A percentile compares a stretch with the other conserved stretches of the same genome.
These are phyloP conservation scores for Anableps anableps DNA, from an alignment of 2,797 vertebrate species.

Conservation along the genomic window DNA sequence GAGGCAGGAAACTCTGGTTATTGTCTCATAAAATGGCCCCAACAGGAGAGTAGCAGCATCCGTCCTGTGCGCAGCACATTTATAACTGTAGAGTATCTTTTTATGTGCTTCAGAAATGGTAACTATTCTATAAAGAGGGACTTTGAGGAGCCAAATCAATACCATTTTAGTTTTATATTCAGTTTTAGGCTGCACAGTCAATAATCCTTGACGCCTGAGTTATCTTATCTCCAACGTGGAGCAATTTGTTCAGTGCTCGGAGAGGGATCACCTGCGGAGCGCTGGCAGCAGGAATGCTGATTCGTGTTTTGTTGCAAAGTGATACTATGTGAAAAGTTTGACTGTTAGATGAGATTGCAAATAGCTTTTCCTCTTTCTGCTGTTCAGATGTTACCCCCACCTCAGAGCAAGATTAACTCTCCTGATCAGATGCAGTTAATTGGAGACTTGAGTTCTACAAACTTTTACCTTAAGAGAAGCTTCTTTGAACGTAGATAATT, in stretches of 20 bases:
- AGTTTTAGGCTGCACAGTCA: slow-evolving; percentile 45
- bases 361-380: slow-evolving; percentile 1
- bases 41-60: slow-evolving; percentile 16
- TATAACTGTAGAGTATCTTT: slow-evolving; percentile 29
- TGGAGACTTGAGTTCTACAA: not conserved
- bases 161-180: slow-evolving; percentile 59
- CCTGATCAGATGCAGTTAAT: slow-evolving; percentile 22
- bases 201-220: slow-evolving; percentile 51
- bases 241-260: slow-evolving; percentile 32
- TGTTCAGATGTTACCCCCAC: slow-evolving; percentile 25
- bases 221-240: slow-evolving; percentile 46
- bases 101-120: slow-evolving; percentile 42
- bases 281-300: slow-evolving; percentile 47
- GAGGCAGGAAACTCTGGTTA: not conserved
- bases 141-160: slow-evolving; percentile 51
- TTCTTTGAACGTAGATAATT: not conserved
- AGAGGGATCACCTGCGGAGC: slow-evolving; percentile 34
- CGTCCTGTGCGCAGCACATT: slow-evolving; percentile 24
- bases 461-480: not conserved
- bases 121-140: slow-evolving; percentile 44
- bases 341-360: slow-evolving; percentile 21
- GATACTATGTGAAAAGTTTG: slow-evolving; percentile 36
- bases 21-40: slow-evolving; percentile 20
- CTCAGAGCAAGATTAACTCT: slow-evolving; percentile 27
- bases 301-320: slow-evolving; percentile 30